Conservation (phyloP, 1,140 invertebrate species). For the Trypoxylus dichotomus region DNA sequence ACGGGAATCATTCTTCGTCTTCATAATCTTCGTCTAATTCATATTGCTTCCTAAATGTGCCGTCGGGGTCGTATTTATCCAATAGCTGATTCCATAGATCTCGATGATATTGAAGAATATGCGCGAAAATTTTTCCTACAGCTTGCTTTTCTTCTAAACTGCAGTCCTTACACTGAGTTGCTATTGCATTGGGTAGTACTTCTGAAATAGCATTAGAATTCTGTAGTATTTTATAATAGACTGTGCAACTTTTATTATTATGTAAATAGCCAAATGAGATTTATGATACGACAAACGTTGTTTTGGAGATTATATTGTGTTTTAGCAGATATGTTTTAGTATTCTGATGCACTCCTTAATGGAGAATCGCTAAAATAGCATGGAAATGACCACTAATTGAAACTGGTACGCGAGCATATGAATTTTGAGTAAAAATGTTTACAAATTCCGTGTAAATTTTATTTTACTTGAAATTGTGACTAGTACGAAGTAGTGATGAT, state of each 20-base stretch:
- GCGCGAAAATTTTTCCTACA: conserved; percentile 48
- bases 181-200: conserved; percentile 51
- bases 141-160: conserved; percentile 49
- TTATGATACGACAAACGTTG: too few species aligned
- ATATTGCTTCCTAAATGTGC: conserved; percentile 49
- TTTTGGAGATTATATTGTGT: too few species aligned
- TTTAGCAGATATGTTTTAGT: too few species aligned
- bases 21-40: conserved; percentile 41
- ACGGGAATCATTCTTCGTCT: conserved; percentile 30
- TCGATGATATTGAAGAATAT: conserved; percentile 49
- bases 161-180: conserved; percentile 54
- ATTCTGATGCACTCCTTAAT: too few species aligned
- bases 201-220: conserved; percentile 44
- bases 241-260: background rate
- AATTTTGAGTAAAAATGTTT: too few species aligned
- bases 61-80: conserved; percentile 53
- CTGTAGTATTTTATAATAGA: background rate
- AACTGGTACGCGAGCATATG: too few species aligned
- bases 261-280: too few species aligned
- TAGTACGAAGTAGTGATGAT: too few species aligned
- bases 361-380: too few species aligned
- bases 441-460: too few species aligned
- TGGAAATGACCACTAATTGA: too few species aligned
- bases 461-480: too few species aligned
- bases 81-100: conserved; percentile 48